These are phyloP conservation scores for Graptemys geographica DNA, from an alignment of 2,797 vertebrate genomes.

Conservation along the genomic window DNA sequence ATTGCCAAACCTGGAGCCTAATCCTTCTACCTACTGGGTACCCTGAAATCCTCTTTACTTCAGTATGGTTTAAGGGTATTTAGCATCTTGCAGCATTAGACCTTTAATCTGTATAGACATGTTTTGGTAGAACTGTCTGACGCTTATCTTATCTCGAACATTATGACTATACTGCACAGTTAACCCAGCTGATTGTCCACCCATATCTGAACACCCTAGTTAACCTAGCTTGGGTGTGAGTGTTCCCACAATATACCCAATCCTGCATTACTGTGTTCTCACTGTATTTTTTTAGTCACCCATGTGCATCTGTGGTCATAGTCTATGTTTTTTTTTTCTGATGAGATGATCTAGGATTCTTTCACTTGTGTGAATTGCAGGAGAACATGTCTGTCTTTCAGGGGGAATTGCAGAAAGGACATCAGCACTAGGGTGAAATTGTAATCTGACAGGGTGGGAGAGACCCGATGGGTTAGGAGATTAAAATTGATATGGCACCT, in stretches of 20 bases:
- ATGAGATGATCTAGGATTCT: neutral
- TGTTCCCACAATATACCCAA: neutral
- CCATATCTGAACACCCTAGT: neutral
- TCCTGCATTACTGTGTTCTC: neutral
- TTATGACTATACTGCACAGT: neutral
- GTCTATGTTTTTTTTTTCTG: neutral
- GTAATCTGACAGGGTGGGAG: neutral
- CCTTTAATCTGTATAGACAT: neutral
- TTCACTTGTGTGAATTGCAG: neutral
- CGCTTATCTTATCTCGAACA: neutral
- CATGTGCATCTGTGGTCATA: neutral
- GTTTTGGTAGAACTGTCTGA: neutral
- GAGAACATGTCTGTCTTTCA: neutral
- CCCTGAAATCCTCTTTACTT: neutral
- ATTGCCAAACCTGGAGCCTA: neutral
- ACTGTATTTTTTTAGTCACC: neutral
- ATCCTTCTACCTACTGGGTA: neutral
- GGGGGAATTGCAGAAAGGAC: neutral
- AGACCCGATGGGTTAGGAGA: neutral
- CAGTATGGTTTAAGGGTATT: neutral
- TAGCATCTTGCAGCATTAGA: neutral
- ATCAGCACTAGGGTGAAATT: neutral
- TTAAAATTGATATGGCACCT: neutral
- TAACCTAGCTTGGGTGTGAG: neutral
- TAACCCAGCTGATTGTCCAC: neutral